A percentile compares a stretch with the other conserved stretches of the same genome.
These are phyloP conservation scores for Oncorhynchus masou DNA, from an alignment of 2,113 vertebrate species.

Conservation along the genomic window DNA sequence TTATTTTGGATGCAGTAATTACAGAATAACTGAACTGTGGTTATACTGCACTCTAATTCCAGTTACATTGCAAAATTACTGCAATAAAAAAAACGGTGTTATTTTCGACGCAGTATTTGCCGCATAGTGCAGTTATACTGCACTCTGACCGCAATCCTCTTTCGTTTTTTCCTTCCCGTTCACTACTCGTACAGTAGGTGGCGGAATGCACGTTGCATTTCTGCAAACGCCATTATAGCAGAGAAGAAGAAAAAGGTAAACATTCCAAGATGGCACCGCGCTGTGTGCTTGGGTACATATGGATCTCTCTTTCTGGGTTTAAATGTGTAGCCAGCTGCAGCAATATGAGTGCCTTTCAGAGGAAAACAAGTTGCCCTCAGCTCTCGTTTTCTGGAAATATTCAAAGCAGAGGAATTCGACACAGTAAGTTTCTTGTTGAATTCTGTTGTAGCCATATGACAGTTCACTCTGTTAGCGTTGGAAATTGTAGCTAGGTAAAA, in stretches of 20 bases:
- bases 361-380: constrained; percentile 22
- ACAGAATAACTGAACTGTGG: too few relatives aligned
- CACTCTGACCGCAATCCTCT: too few relatives aligned
- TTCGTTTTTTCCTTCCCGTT: too few relatives aligned
- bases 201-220: too few relatives aligned
- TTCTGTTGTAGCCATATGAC: neutral
- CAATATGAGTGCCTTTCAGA: neutral
- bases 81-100: too few relatives aligned
- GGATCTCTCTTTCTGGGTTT: constrained; percentile 47
- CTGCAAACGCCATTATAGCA: too few relatives aligned
- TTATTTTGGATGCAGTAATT: too few relatives aligned
- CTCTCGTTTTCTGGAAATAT: constrained; percentile 32
- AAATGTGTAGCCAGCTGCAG: neutral
- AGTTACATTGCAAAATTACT: too few relatives aligned
- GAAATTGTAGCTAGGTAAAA: neutral
- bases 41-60: too few relatives aligned
- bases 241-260: constrained; percentile 30
- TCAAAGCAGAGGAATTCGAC: constrained; percentile 66
- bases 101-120: too few relatives aligned
- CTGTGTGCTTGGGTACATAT: constrained; percentile 45
- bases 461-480: neutral
- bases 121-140: too few relatives aligned
- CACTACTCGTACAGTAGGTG: too few relatives aligned
- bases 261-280: constrained; percentile 67
- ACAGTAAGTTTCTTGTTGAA: constrained; percentile 56